Conservation (phyloP, 1,140 invertebrate species). For the Carposina sasakii region DNA sequence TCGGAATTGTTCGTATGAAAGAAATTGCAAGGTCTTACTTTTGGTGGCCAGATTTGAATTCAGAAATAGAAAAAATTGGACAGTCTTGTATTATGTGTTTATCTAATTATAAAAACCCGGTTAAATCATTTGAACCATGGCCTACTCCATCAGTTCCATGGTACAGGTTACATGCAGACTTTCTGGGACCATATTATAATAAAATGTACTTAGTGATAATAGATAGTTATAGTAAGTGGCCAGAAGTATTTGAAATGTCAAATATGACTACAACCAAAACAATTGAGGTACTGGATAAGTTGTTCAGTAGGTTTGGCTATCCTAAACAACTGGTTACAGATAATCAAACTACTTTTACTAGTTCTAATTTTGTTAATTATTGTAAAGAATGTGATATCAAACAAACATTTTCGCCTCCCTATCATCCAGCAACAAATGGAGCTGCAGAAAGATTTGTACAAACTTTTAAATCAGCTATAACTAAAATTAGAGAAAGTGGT, state of each 20-base stretch:
- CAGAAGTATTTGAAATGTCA: background rate
- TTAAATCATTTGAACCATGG: background rate
- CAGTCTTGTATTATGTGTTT: conserved; percentile 4
- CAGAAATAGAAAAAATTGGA: conserved; percentile 18
- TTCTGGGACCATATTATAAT: background rate
- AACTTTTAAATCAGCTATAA: no score
- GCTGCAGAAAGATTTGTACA: no score
- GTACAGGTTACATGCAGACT: conserved; percentile 4
- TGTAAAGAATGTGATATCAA: background rate
- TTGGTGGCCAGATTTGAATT: conserved; percentile 25
- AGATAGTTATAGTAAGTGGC: conserved; percentile 3
- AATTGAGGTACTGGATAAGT: background rate
- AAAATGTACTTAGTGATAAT: conserved; percentile 4
- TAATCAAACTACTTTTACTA: background rate
- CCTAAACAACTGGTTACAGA: background rate
- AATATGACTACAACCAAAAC: background rate
- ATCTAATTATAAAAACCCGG: background rate
- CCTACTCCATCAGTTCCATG: background rate
- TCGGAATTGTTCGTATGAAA: conserved; percentile 7
- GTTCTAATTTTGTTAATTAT: background rate
- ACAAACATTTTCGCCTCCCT: no score
- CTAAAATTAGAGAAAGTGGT: no score
- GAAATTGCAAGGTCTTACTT: conserved; percentile 20
- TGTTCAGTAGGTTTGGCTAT: background rate
- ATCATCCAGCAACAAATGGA: no score